These are phyloP conservation scores for Sylvia atricapilla DNA, from an alignment of 2,113 vertebrate genomes.

Conservation along the genomic window DNA sequence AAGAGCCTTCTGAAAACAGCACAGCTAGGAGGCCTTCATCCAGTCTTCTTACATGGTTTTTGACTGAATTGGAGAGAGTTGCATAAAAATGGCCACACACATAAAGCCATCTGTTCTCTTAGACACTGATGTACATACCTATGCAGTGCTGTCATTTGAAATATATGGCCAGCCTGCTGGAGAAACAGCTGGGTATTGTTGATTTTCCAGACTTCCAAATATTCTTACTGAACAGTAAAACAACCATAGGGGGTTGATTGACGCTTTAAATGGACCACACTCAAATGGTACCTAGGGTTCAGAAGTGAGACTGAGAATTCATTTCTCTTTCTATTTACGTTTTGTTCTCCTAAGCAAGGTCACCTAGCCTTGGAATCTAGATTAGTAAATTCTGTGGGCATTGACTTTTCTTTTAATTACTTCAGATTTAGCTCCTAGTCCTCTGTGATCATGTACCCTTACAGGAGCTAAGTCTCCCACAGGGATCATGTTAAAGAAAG, in stretches of 20 bases:
- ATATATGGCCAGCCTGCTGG: background rate
- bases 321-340: background rate
- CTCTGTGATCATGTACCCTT: background rate
- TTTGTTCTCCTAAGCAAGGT: background rate
- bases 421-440: background rate
- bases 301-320: background rate
- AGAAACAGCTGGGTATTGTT: slow-evolving; percentile 45
- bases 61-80: background rate
- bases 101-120: slow-evolving; percentile 32
- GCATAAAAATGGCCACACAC: slow-evolving; percentile 9
- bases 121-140: slow-evolving; percentile 1
- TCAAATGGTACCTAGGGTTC: background rate
- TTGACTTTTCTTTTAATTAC: background rate
- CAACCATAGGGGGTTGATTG: background rate
- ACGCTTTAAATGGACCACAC: background rate
- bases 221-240: slow-evolving; percentile 30
- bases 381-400: background rate
- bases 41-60: background rate
- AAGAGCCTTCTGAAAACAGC: background rate
- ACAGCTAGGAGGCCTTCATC: background rate
- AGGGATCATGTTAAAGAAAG: background rate
- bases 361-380: background rate
- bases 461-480: background rate
- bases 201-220: slow-evolving; percentile 40
- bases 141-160: slow-evolving; percentile 22